Base-by-base conservation (phyloP, 2,113 vertebrate genomes). In the Seriola rivoliana region DNA sequence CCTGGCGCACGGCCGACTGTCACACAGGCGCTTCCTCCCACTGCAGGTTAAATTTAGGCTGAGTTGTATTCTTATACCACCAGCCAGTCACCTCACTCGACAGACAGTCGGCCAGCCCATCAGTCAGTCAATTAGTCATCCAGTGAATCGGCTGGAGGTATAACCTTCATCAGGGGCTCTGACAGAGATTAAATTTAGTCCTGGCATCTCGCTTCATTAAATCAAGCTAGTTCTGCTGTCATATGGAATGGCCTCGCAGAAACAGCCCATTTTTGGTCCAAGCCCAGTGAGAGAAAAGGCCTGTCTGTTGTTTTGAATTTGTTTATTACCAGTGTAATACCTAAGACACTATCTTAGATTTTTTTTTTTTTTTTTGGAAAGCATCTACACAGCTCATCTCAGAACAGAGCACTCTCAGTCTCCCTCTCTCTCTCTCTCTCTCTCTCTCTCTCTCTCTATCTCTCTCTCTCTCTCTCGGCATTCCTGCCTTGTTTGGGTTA, bases 21-120 rank as follows among this genome's bases (percentile, higher is more conserved):
- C 97, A 97, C 96, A 96, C 96, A 96, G 95, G 93, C 95, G 93
- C 96, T 98, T 98, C 97, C 97, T 98, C 95, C 92, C 84, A 80
- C 73, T 72, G 91, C 72, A 34, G 96, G 96, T 97, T 97, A 97
- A 97, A 97, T 98, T 97, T 96, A 96, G 96, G 91, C 10, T 72
- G 29, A 84, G 92, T 91, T 95, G 95, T 97, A 97, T 97, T 97
- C 96, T 97, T 96, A 96, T 95, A 96, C 64, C 88, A 93, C 72
- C 92, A 94, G 94, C 88, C 81, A 86, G 71, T 81, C 85, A 88
- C 75, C 82, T 84, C 88, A 34, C 88, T 86, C 78, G 84, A 87
- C 92, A 90, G 87, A 90, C 85, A 66, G 90, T 76, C 91, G 69
- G 85, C 85, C 78, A 77, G 82, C 71, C 86, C 79, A 46, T 81